phyloP scores from a whole-genome alignment of 2,888 invertebrate species.

The Meliscaeva auricollis region DNA sequence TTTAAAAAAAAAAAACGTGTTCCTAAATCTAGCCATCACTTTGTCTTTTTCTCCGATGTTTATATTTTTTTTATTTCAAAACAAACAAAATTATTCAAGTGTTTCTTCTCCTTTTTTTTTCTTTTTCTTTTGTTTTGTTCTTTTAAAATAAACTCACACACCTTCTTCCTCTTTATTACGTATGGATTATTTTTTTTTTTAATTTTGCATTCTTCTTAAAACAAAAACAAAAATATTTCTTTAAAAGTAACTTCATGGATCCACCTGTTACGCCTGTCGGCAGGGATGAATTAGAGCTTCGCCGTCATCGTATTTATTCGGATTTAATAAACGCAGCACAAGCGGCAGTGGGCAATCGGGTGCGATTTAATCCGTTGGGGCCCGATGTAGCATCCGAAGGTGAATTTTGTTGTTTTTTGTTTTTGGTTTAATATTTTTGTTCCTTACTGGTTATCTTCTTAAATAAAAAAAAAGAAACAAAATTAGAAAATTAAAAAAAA shows the following conservation, averaged over 20 bases:
- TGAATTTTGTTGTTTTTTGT: conserved; percentile 57
- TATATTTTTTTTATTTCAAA: conserved; percentile 6
- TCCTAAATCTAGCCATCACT: not conserved
- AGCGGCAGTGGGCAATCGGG: conserved; percentile 90
- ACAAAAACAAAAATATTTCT: conserved; percentile 26
- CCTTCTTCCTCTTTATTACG: conserved; percentile 8
- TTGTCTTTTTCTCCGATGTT: not conserved
- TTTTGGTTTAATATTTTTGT: conserved; percentile 10
- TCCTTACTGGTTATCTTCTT: conserved; percentile 1
- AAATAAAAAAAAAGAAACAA: not conserved
- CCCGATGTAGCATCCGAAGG: conserved; percentile 86
- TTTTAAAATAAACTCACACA: conserved; percentile 20
- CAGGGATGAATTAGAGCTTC: conserved; percentile 90
- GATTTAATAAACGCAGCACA: conserved; percentile 90
- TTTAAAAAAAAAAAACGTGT: not conserved
- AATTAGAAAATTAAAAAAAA: not conserved
- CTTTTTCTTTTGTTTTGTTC: conserved; percentile 6
- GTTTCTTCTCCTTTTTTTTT: conserved; percentile 10
- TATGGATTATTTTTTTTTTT: conserved; percentile 25
- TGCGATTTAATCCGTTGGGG: conserved; percentile 90
- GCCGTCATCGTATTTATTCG: conserved; percentile 91
- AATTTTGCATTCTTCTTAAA: conserved; percentile 28
- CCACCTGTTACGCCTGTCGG: conserved; percentile 91
- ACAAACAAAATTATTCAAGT: conserved; percentile 37
- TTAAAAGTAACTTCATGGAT: conserved; percentile 82